A percentile compares a stretch with the other conserved stretches of the same genome.
phyloP scores from a whole-genome alignment of 2,113 vertebrate species.

The Geococcyx californianus region DNA sequence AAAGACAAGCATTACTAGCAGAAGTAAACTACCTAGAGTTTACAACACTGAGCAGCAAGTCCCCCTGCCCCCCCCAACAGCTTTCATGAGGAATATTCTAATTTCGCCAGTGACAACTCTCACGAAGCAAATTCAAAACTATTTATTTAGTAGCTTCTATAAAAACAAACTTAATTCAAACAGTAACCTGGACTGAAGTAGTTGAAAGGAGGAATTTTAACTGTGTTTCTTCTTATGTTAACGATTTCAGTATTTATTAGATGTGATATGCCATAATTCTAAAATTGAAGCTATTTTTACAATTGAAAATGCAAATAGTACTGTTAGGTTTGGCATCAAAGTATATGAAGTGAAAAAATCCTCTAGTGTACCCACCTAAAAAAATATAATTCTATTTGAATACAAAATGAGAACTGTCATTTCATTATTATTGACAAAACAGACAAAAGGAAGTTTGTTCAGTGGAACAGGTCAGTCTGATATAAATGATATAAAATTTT shows the following conservation, averaged over 20 bases:
- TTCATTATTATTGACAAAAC: conserved; percentile 40
- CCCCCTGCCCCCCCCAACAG: neutral
- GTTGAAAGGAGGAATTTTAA: neutral
- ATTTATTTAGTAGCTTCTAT: conserved; percentile 42
- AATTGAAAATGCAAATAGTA: conserved; percentile 1
- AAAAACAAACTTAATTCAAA: conserved; percentile 1
- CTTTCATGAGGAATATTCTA: neutral
- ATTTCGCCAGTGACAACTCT: conserved; percentile 12
- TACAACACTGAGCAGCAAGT: neutral
- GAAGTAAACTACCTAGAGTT: neutral
- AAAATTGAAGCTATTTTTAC: conserved; percentile 7
- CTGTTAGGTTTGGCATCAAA: conserved; percentile 51
- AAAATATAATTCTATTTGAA: conserved; percentile 70
- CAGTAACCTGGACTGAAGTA: neutral
- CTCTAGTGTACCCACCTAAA: conserved; percentile 54
- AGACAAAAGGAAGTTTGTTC: conserved; percentile 40
- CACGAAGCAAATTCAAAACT: conserved; percentile 8
- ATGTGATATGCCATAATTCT: neutral
- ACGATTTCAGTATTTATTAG: neutral
- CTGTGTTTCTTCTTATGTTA: neutral
- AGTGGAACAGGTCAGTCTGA: neutral
- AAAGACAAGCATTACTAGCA: neutral
- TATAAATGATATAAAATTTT: conserved; percentile 52
- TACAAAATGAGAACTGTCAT: conserved; percentile 65
- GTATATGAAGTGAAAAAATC: conserved; percentile 37